Conservation (phyloP, 2,888 invertebrate species). For the Dascillus cervinus region DNA sequence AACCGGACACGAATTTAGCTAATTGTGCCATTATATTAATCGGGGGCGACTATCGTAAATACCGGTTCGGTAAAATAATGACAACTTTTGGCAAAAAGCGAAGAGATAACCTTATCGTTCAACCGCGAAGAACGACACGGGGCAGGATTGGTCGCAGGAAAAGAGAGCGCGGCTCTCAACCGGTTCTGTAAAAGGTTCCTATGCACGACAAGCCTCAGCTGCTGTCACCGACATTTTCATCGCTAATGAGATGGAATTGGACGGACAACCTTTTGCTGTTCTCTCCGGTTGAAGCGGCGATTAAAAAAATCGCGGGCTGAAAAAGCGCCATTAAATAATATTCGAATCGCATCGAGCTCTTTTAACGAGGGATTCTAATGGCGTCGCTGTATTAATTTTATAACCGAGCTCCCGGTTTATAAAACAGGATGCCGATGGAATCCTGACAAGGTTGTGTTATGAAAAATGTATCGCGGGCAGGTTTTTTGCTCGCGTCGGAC, state of each 20-base stretch:
- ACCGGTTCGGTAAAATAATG: too few relatives aligned
- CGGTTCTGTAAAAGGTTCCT: constrained; percentile 42
- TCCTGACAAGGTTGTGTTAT: constrained; percentile 37
- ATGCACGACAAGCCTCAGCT: constrained; percentile 34
- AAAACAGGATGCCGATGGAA: constrained; percentile 30
- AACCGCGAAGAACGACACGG: constrained; percentile 35
- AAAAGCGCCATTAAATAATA: constrained; percentile 27
- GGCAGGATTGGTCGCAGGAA: constrained; percentile 35
- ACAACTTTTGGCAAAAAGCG: too few relatives aligned
- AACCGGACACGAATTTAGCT: too few relatives aligned
- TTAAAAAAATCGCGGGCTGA: too few relatives aligned
- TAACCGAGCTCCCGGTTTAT: constrained; percentile 27
- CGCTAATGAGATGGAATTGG: constrained; percentile 46
- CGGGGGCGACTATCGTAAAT: too few relatives aligned
- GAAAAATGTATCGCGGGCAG: constrained; percentile 36
- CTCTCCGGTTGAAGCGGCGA: constrained; percentile 9
- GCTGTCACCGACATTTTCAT: constrained; percentile 43
- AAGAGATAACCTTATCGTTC: constrained; percentile 41
- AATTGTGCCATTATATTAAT: too few relatives aligned
- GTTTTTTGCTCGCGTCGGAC: not conserved
- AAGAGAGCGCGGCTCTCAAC: constrained; percentile 29
- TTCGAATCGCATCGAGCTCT: constrained; percentile 24
- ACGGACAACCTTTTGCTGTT: constrained; percentile 38
- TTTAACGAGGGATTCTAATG: constrained; percentile 30
- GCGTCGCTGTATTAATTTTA: constrained; percentile 28